These are phyloP conservation scores for Zele albiditarsus DNA, from an alignment of 2,888 invertebrate genomes.

Conservation along the genomic window DNA sequence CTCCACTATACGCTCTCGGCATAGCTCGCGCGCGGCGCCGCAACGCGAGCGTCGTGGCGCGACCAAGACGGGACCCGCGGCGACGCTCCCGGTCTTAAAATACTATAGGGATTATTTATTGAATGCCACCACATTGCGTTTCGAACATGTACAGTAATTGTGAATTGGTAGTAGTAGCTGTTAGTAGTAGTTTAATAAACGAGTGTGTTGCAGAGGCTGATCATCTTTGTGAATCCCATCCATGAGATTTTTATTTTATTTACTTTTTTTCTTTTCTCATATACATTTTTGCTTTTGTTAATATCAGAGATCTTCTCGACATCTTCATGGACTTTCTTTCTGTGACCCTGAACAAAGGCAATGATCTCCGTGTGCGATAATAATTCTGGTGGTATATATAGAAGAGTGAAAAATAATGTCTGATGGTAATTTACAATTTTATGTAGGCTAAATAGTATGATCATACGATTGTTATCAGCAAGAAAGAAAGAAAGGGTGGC, in stretches of 20 bases:
- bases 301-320: neutral
- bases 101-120: conserved; percentile 42
- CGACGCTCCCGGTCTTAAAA: conserved; percentile 39
- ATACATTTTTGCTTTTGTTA: conserved; percentile 7
- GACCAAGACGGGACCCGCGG: conserved; percentile 1
- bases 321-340: conserved; percentile 18
- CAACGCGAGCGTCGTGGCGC: conserved; percentile 12
- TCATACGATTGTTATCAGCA: conserved; percentile 1
- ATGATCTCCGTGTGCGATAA: conserved; percentile 37
- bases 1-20: conserved; percentile 38
- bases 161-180: neutral
- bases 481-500: conserved; percentile 7
- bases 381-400: conserved; percentile 6
- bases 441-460: conserved; percentile 27
- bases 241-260: neutral
- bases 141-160: neutral
- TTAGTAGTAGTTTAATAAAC: neutral
- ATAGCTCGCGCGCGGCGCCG: conserved; percentile 25
- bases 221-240: neutral
- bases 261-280: conserved; percentile 2
- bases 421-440: conserved; percentile 28
- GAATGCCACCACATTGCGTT: conserved; percentile 5
- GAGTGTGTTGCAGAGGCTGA: neutral
- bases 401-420: neutral
- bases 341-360: conserved; percentile 40